Evolutionary conservation across 1,140 invertebrate genomes (phyloP).

Genomic region (Drosophila nasuta): DNA sequence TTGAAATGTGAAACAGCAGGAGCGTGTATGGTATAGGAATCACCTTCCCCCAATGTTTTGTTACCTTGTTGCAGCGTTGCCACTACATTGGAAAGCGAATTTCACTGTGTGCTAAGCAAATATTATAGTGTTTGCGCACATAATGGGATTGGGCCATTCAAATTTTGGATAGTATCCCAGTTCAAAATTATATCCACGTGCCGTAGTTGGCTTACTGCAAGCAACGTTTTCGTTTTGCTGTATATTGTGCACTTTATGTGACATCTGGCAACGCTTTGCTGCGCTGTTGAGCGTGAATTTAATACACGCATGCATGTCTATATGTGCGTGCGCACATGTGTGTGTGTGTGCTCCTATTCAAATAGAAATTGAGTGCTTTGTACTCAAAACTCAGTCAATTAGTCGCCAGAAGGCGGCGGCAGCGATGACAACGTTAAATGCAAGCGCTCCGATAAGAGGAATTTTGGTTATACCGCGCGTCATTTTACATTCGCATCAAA

Average conservation of each 20-base stretch:
- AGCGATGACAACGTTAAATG: conserved; percentile 41
- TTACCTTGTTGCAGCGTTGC: conserved; percentile 48
- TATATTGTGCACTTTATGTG: conserved; percentile 27
- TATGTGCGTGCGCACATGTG: conserved; percentile 7
- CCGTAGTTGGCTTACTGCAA: conserved; percentile 11
- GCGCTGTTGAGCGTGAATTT: conserved; percentile 40
- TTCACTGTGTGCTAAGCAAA: conserved; percentile 13
- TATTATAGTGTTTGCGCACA: background rate
- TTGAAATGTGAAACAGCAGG: conserved; percentile 13
- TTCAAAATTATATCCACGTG: conserved; percentile 34
- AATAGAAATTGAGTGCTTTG: conserved; percentile 78
- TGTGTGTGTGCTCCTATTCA: conserved; percentile 63
- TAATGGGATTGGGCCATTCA: background rate
- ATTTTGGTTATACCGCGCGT: conserved; percentile 18
- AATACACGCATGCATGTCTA: conserved; percentile 32
- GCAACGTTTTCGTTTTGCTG: conserved; percentile 19
- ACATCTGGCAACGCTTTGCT: conserved; percentile 54
- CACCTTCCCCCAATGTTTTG: conserved; percentile 29
- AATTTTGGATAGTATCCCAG: conserved; percentile 6
- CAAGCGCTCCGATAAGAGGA: conserved; percentile 17
- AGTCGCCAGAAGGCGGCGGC: conserved; percentile 54
- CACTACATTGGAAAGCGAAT: conserved; percentile 23
- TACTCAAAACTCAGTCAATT: conserved; percentile 63
- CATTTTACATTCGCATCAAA: conserved; percentile 23
- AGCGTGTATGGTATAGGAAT: conserved; percentile 12